Percentiles rank a stretch among this genome's conserved stretches.
phyloP scores from a whole-genome alignment of 2,797 vertebrate species.

The Prunella strophiata region DNA sequence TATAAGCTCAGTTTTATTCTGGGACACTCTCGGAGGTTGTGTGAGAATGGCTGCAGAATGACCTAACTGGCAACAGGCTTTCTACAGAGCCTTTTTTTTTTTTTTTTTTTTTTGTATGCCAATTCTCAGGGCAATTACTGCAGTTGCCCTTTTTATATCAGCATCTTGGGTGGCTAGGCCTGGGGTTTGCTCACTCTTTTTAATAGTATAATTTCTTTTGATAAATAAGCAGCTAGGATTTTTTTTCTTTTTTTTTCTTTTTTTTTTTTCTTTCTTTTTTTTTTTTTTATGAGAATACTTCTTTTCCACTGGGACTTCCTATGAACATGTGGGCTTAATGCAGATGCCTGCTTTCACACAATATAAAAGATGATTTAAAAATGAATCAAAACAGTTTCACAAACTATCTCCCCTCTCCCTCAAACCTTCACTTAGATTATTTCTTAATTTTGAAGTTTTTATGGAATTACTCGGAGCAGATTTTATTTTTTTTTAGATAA shows the following conservation, averaged over 20 bases:
- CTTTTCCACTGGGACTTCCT: constrained; percentile 48
- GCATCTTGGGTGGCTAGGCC: constrained; percentile 61
- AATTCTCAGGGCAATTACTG: constrained; percentile 67
- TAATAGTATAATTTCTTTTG: constrained; percentile 63
- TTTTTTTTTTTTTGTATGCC: constrained; percentile 45
- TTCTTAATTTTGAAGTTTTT: background rate
- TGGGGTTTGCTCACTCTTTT: constrained; percentile 56
- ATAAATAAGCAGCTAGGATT: constrained; percentile 54
- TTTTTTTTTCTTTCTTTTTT: background rate
- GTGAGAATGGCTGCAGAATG: constrained; percentile 64
- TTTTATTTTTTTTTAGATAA: background rate
- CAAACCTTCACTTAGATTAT: background rate
- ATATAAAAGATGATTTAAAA: constrained; percentile 41
- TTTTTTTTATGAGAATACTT: constrained; percentile 12
- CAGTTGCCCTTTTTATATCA: constrained; percentile 59
- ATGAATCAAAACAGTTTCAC: background rate
- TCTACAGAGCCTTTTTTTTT: background rate
- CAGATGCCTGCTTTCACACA: constrained; percentile 32
- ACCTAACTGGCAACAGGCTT: constrained; percentile 66
- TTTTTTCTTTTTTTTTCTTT: constrained; percentile 3
- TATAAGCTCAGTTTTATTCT: constrained; percentile 71
- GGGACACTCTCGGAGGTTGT: constrained; percentile 39
- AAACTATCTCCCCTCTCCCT: background rate
- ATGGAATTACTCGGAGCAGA: background rate
- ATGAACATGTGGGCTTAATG: background rate